A percentile compares a stretch with the other conserved stretches of the same genome.
These are phyloP conservation scores for Parthenolecanium corni DNA, from an alignment of 2,888 invertebrate species.

Conservation along the genomic window DNA sequence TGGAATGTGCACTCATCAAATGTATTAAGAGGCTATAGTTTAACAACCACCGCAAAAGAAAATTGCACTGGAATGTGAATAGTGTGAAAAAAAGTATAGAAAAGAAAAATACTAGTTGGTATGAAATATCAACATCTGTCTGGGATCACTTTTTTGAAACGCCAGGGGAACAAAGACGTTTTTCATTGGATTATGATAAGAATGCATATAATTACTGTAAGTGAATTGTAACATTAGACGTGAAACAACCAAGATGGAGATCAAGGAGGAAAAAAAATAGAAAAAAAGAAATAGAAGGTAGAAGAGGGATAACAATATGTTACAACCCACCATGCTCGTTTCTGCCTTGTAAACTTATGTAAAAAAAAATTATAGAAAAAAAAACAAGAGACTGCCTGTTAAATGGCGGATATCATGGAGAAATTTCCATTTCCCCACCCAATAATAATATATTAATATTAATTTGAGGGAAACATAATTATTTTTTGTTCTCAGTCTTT, in stretches of 20 bases:
- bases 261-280: not conserved
- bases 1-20: no score
- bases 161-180: slow-evolving; percentile 2
- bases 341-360: slow-evolving; percentile 12
- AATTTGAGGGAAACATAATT: no score
- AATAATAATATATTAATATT: no score
- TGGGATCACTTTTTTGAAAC: not conserved
- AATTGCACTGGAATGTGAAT: not conserved
- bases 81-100: not conserved
- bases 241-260: slow-evolving; percentile 18
- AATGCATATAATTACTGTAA: slow-evolving; percentile 25
- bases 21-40: no score
- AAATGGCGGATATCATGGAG: no score
- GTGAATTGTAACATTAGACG: slow-evolving; percentile 20
- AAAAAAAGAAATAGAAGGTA: slow-evolving; percentile 19
- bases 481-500: no score
- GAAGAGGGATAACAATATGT: slow-evolving; percentile 26
- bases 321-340: slow-evolving; percentile 17
- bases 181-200: slow-evolving; percentile 25
- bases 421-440: no score
- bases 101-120: not conserved
- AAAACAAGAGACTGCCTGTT: not conserved
- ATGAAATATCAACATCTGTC: slow-evolving; percentile 11
- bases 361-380: slow-evolving; percentile 19
- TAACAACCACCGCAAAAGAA: not conserved